Percentiles rank a stretch among this genome's conserved stretches.
These are phyloP conservation scores for Semotilus atromaculatus DNA, from an alignment of 2,797 vertebrate species.

Conservation along the genomic window DNA sequence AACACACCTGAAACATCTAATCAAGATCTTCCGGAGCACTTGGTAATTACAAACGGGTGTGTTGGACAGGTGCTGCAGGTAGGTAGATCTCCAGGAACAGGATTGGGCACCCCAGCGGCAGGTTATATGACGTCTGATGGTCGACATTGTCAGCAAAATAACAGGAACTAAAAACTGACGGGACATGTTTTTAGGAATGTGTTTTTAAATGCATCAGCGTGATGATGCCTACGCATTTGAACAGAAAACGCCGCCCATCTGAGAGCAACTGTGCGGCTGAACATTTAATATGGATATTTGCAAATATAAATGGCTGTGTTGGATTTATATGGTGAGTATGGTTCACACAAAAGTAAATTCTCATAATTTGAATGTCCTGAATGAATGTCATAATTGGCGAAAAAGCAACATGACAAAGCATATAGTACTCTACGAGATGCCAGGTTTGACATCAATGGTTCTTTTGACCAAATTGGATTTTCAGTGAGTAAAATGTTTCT, in stretches of 20 bases:
- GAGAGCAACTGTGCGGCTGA: not conserved
- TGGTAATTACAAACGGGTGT: no score
- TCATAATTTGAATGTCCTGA: not conserved
- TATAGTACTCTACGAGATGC: not conserved
- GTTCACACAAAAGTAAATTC: not conserved
- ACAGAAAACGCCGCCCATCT: not conserved
- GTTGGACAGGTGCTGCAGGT: no score
- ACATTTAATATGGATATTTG: not conserved
- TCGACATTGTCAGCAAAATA: slow-evolving; percentile 2
- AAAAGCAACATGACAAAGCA: not conserved
- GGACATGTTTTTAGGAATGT: slow-evolving; percentile 57
- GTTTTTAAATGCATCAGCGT: slow-evolving; percentile 32
- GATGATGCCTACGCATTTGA: not conserved
- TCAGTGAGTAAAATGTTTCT: not conserved
- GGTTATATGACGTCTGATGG: not conserved
- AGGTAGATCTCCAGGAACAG: no score
- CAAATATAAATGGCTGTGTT: not conserved
- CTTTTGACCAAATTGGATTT: not conserved
- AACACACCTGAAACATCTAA: no score
- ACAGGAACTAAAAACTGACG: slow-evolving; percentile 34
- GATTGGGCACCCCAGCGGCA: no score
- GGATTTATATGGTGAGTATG: not conserved
- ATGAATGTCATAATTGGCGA: not conserved
- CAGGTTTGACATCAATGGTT: not conserved
- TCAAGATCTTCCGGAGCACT: no score